Evolutionary conservation across 2,888 invertebrate genomes (phyloP), one percentile per base, ranked within the genome.

Genomic region (Drosophila meridionalis): DNA sequence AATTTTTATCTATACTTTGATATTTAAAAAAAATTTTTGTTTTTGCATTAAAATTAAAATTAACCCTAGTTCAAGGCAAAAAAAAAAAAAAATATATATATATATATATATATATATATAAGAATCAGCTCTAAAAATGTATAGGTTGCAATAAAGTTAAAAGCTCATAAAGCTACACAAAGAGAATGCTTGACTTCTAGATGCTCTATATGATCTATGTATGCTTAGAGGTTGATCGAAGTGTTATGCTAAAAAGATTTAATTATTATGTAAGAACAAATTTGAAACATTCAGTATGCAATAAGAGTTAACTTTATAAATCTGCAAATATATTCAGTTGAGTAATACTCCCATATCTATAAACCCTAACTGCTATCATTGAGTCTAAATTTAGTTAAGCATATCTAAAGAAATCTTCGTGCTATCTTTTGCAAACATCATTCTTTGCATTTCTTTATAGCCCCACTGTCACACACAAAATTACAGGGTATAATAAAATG

Each of bases 401-500:
- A 0, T 50, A 20, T 5, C 3, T 11, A 34, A 20, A 11, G 6
- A 20, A 20, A 20, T 20, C 20, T 52, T 11, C 3, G 3, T 8
- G 32, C n/a, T 4, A 8, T 30, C 4, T 48, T 12, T 4, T 3
- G 1, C 28, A 14, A 14, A 28, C 14, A 28, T 14, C 47, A 47
- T 28, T 6, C 4, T 12, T 12, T 6, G 28, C 20, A 14, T 14
- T 9, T 52, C 2, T 20, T 20, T 11, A 34, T 52, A 34, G 0
- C 14, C 26, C 14, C 11, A 8, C 12, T 36, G 26, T 20, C n/a
- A 9, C 20, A 3, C 3, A 2, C 9, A 28, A 20, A 20, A 6
- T 26, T 53, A 53, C 42, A 69, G 69, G 58, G 69, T 69, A 55
- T 64, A 71, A 73, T 61, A 72, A 70, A 89, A 91, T 90, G 88